These are phyloP conservation scores for Tragopan temminckii DNA, from an alignment of 2,797 vertebrate species.

Conservation along the genomic window DNA sequence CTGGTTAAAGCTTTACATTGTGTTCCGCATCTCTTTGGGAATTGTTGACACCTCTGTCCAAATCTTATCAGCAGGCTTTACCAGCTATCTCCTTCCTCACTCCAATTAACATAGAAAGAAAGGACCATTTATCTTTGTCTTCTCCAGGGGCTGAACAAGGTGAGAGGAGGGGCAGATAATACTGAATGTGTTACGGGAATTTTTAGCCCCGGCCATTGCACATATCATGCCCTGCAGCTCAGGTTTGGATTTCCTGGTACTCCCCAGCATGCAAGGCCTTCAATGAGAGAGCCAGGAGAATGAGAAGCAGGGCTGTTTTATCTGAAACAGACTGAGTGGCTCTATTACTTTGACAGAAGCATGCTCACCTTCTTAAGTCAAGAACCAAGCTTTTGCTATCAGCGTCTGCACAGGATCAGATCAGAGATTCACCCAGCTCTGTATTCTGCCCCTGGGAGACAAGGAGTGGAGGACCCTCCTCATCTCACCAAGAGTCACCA, in stretches of 20 bases:
- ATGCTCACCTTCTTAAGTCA: not conserved
- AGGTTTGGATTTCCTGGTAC: not conserved
- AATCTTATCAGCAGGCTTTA: slow-evolving; percentile 57
- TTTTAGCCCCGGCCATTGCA: not conserved
- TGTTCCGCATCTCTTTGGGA: slow-evolving; percentile 44
- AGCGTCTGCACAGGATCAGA: not conserved
- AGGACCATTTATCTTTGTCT: slow-evolving; percentile 5
- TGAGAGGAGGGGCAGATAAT: not conserved
- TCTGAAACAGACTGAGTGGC: not conserved
- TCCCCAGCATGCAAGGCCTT: not conserved
- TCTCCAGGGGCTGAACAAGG: not conserved
- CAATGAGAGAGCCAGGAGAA: not conserved
- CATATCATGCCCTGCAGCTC: not conserved
- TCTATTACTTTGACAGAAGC: not conserved
- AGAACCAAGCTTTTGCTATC: not conserved
- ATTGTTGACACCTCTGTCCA: slow-evolving; percentile 40
- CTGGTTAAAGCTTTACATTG: slow-evolving; percentile 60
- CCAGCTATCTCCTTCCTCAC: slow-evolving; percentile 16
- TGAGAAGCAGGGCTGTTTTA: not conserved
- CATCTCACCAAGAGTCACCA: not conserved
- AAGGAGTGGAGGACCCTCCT: not conserved
- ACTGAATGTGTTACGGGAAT: not conserved
- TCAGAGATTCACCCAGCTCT: not conserved
- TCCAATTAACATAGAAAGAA: slow-evolving; percentile 40
- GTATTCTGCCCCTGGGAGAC: not conserved